Evolutionary conservation across 2,113 vertebrate species (phyloP).

Genomic region (Megaceryle maxima): DNA sequence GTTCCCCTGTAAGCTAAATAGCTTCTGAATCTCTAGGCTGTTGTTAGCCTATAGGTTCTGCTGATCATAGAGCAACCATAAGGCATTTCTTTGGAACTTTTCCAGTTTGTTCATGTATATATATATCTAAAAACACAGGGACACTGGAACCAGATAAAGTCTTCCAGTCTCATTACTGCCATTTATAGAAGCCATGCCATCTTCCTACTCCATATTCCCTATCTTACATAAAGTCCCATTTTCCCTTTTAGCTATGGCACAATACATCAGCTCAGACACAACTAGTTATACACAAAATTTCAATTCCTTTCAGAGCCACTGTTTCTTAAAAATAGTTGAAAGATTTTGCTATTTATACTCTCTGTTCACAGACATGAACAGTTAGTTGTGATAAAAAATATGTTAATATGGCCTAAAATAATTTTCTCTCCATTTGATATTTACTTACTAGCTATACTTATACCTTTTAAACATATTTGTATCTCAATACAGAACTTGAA

Average conservation of each 20-base stretch:
- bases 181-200: background rate
- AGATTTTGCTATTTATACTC: background rate
- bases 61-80: background rate
- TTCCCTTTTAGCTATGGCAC: background rate
- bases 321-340: background rate
- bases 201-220: background rate
- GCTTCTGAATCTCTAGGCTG: background rate
- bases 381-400: background rate
- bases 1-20: background rate
- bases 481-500: background rate
- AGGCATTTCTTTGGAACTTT: background rate
- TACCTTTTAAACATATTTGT: background rate
- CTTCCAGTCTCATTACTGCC: background rate
- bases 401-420: fast-evolving
- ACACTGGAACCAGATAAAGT: background rate
- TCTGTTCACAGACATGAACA: background rate
- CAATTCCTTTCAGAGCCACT: background rate
- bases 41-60: background rate
- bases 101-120: background rate
- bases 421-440: background rate
- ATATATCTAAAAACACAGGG: background rate
- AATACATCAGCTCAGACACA: background rate
- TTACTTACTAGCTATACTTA: background rate
- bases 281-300: background rate
- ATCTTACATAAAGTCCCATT: background rate